phyloP scores from a whole-genome alignment of 2,113 vertebrate genomes.

The Baryphthengus martii region DNA sequence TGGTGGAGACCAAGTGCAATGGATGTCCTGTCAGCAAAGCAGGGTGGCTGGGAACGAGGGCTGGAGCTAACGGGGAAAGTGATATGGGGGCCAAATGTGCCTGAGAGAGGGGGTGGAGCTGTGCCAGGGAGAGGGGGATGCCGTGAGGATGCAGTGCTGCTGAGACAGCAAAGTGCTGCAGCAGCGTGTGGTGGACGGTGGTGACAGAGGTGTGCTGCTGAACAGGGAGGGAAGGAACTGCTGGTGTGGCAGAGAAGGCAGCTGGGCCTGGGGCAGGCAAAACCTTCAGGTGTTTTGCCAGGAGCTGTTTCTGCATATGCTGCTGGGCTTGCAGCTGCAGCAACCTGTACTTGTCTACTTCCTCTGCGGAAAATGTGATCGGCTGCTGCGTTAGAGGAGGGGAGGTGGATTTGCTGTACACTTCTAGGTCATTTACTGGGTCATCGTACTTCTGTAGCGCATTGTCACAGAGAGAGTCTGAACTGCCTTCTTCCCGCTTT shows the following conservation, averaged over 20 bases:
- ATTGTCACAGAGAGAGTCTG: constrained; percentile 63
- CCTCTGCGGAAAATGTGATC: constrained; percentile 91
- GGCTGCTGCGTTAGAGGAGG: constrained; percentile 80
- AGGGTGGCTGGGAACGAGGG: constrained; percentile 75
- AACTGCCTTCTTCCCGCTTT: constrained; percentile 41
- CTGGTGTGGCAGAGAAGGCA: constrained; percentile 67
- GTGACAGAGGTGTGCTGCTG: constrained; percentile 77
- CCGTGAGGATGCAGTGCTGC: constrained; percentile 65
- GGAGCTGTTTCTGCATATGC: constrained; percentile 91
- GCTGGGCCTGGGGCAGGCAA: constrained; percentile 61
- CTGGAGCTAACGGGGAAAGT: constrained; percentile 65
- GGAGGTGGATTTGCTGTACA: constrained; percentile 64
- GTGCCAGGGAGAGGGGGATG: constrained; percentile 73
- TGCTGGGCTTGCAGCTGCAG: constrained; percentile 94
- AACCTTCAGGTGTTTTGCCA: constrained; percentile 75
- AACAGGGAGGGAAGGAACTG: constrained; percentile 67
- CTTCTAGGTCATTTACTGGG: constrained; percentile 53
- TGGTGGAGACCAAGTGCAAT: constrained; percentile 68
- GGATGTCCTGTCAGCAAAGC: constrained; percentile 73
- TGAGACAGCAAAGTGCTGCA: constrained; percentile 83
- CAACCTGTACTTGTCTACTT: constrained; percentile 93
- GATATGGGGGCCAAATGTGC: constrained; percentile 79
- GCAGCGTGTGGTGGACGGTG: constrained; percentile 81
- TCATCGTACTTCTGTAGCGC: constrained; percentile 70
- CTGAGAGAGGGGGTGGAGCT: constrained; percentile 81